Conservation (phyloP, 2,797 vertebrate genomes). For the Phrynocephalus forsythii region DNA sequence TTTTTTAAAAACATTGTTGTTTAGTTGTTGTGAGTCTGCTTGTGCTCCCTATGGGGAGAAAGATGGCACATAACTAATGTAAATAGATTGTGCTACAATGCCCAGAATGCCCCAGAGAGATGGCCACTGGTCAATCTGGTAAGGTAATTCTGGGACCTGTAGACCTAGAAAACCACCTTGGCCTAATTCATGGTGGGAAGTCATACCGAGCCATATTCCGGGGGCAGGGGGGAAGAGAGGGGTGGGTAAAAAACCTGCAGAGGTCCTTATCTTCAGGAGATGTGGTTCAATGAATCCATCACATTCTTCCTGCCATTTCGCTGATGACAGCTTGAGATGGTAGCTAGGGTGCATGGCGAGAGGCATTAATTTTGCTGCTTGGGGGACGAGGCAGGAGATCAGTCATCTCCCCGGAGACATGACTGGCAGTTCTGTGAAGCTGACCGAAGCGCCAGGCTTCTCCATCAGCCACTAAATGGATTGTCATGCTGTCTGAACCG, state of each 20-base stretch:
- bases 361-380: slow-evolving; percentile 30
- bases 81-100: not conserved
- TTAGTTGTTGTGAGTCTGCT: too few relatives aligned
- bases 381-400: slow-evolving; percentile 52
- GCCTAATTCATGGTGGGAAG: not conserved
- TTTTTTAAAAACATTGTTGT: not conserved
- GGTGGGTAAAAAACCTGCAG: not conserved
- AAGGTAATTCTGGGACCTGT: not conserved
- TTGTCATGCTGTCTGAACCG: slow-evolving; percentile 52
- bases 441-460: slow-evolving; percentile 41
- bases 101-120: not conserved
- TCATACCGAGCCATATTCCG: not conserved
- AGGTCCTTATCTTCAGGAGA: not conserved
- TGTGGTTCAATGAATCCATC: not conserved
- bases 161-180: not conserved
- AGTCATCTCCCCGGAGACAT: slow-evolving; percentile 41
- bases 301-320: rapidly evolving
- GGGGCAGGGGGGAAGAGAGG: not conserved
- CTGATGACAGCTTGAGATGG: not conserved
- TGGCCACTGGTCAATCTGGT: not conserved
- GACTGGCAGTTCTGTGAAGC: slow-evolving; percentile 49
- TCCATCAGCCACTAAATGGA: slow-evolving; percentile 39
- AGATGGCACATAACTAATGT: too few relatives aligned
- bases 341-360: not conserved
- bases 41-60: too few relatives aligned